phyloP scores from a whole-genome alignment of 2,888 invertebrate genomes.

The Apantesis nais region DNA sequence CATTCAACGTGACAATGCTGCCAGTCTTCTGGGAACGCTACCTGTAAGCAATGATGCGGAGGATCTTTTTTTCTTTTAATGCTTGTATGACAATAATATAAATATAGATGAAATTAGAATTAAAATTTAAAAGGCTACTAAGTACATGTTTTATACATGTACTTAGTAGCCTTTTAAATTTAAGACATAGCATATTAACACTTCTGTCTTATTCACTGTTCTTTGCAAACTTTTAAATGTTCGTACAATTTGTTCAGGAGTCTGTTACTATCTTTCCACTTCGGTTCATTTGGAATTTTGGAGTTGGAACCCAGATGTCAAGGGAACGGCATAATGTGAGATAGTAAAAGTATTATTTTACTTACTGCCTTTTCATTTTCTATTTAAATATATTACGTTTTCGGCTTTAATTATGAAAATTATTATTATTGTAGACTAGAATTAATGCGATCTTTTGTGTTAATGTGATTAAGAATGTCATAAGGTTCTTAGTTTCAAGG shows the following conservation, averaged over 20 bases:
- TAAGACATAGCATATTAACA: neutral
- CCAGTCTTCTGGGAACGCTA: too few species aligned
- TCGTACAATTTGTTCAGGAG: slow-evolving; percentile 14
- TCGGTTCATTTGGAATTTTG: slow-evolving; percentile 15
- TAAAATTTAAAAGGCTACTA: too few species aligned
- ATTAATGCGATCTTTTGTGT: neutral
- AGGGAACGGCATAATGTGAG: neutral
- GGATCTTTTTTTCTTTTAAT: too few species aligned
- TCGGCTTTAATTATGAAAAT: neutral
- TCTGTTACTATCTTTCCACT: slow-evolving; percentile 15
- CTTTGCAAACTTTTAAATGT: slow-evolving; percentile 13
- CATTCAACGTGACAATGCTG: too few species aligned
- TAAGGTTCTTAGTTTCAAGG: neutral
- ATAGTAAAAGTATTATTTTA: neutral
- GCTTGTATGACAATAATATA: too few species aligned
- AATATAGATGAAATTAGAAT: too few species aligned
- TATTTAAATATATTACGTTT: neutral
- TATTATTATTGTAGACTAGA: neutral
- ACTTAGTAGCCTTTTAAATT: neutral
- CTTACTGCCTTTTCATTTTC: neutral
- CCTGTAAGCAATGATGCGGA: too few species aligned
- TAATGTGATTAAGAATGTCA: neutral
- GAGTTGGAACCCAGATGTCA: slow-evolving; percentile 6
- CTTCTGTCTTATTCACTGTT: slow-evolving; percentile 8
- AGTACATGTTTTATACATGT: too few species aligned